Evolutionary conservation across 2,113 vertebrate species (phyloP), one percentile per base, ranked within the genome.

Genomic region (Orthonyx spaldingii): DNA sequence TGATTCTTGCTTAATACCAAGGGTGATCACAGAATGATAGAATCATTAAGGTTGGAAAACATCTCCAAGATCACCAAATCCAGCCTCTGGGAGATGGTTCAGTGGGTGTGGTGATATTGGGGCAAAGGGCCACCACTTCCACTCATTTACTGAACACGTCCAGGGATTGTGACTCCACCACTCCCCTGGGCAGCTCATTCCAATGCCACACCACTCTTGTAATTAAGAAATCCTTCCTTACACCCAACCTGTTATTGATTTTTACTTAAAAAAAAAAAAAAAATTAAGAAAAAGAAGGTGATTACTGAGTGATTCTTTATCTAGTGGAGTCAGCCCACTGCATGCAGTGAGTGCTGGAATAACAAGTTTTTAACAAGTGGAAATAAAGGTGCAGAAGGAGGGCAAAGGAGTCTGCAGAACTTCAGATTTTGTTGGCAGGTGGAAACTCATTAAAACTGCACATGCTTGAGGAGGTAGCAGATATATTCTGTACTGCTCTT

Each of bases 381-480:
- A 81, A 90, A 72, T 53, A 61, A 77, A 92, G 52, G 27, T 47
- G 66, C 47, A 44, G 37, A 5, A 10, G 22, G 22, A 44, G 56
- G 17, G 61, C 20, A 39, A 78, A 42, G n/a, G 33, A 96, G 35
- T 5, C 84, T 90, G 71, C 46, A 91, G 50, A 90, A 69, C 55
- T 77, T 49, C 32, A 60, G 46, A 32, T 46, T 69, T 23, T 47
- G 41, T 32, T 87, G 93, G 76, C 91, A 89, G 64, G 68, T 94
- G 55, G 60, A 92, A 96, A 69, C 80, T 95, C 94, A 87, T 89
- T 94, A 84, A 92, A 83, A 15, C 28, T 27, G 72, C 76, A 84
- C 80, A 69, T 49, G 86, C 68, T 81, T 49, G 80, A 94, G 64
- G 72, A 95, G 50, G 28, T 6, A 35, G 57, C 11, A 9, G 71